These are phyloP conservation scores for Trissolcus japonicus DNA, from an alignment of 2,888 invertebrate species.

Conservation along the genomic window DNA sequence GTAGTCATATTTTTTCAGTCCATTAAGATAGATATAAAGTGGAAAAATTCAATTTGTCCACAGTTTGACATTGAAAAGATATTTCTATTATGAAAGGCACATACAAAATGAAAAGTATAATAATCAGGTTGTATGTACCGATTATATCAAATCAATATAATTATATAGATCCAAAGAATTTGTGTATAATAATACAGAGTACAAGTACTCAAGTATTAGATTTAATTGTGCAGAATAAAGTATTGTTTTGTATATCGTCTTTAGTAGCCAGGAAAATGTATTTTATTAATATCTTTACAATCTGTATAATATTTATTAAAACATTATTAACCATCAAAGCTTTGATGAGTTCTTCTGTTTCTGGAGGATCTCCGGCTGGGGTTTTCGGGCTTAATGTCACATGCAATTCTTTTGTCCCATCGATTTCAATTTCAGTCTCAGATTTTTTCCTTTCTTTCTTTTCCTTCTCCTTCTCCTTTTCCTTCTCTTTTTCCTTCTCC, in stretches of 20 bases:
- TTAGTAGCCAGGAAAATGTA: constrained; percentile 57
- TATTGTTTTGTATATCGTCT: constrained; percentile 20
- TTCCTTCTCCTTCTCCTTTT: constrained; percentile 48
- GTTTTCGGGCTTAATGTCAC: constrained; percentile 87
- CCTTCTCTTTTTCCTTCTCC: no score
- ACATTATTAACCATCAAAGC: constrained; percentile 78
- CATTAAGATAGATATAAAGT: no score
- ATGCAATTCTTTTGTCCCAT: constrained; percentile 86
- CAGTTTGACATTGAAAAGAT: no score
- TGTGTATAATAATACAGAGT: not conserved
- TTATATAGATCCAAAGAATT: not conserved
- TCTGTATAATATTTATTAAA: constrained; percentile 39
- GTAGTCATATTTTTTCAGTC: no score
- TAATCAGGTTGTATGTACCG: no score
- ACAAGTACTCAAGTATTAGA: constrained; percentile 7
- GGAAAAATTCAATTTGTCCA: no score
- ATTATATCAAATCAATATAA: not conserved
- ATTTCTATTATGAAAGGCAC: no score
- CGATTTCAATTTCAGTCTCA: constrained; percentile 79
- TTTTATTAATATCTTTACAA: constrained; percentile 68
- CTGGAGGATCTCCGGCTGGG: constrained; percentile 90
- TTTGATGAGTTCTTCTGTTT: constrained; percentile 94
- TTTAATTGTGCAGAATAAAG: constrained; percentile 26
- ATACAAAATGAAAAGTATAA: no score
- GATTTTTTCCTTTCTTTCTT: constrained; percentile 78